Base-by-base conservation (phyloP, 2,888 invertebrate species). In the Eilema caniola region DNA sequence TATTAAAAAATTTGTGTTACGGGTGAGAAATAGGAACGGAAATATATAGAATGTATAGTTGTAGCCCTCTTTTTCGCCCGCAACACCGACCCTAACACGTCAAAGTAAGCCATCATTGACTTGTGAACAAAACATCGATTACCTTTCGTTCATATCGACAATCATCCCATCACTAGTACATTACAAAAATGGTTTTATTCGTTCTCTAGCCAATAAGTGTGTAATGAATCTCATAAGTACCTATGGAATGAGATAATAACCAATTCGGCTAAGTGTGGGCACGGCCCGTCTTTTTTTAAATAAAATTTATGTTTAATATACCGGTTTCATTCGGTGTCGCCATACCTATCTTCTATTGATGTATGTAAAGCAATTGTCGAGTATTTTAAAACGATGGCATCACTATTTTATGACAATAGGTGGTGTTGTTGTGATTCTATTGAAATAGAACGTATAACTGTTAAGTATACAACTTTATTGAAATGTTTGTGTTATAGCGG, bases 141-240 rank as follows among this genome's bases (percentile, higher is more conserved):
- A 12, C 0, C 8, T 33, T 33, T 24, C 11, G 11, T 0, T n/a
- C 20, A 56, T 20, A 71, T 77, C 82, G 82, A 78, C 41, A 70
- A 2, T 14, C 1, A 11, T 60, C 71, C 66, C 91, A 84, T 79
- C 92, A 87, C 91, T 93, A 89, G 65, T 56, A 24, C 64, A 79
- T 85, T 83, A 92, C 91, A 90, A 90, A 93, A 92, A 93, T 93
- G 91, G 92, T 93, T 91, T 89, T 92, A 92, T 93, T 90, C 90
- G 88, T 86, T 90, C 88, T 93, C 91, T 91, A 91, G 90, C 91
- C 92, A 92, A 93, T 93, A 92, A 92, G 91, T 92, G 91, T 89
- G 94, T 92, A 95, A 95, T 95, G 94, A 94, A 93, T 94, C 92
- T 90, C 89, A 86, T 88, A 90, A 91, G 93, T 95, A 93, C 92